Conservation (phyloP, 2,888 invertebrate genomes). For the Heliconius erato region DNA sequence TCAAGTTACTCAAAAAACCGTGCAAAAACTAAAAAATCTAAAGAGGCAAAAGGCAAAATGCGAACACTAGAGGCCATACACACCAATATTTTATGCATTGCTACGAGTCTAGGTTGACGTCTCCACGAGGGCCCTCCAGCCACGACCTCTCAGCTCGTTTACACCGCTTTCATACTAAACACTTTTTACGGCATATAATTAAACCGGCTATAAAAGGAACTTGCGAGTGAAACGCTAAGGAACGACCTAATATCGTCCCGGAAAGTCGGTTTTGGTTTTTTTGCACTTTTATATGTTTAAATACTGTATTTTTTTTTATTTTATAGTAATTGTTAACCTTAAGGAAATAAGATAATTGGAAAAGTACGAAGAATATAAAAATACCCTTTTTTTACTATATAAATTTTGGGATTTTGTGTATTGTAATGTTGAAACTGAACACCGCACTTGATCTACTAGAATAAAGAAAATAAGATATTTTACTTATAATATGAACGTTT, state of each 20-base stretch:
- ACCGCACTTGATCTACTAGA: not conserved
- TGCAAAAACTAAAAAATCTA: slow-evolving; percentile 14
- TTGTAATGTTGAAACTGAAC: too few species aligned
- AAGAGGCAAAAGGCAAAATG: slow-evolving; percentile 21
- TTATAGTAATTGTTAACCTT: too few species aligned
- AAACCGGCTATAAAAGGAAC: slow-evolving; percentile 45
- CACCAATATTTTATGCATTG: slow-evolving; percentile 47
- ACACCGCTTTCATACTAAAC: slow-evolving; percentile 56
- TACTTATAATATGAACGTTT: too few species aligned
- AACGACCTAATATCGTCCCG: slow-evolving; percentile 30
- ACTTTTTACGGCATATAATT: slow-evolving; percentile 54
- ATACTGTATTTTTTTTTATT: too few species aligned
- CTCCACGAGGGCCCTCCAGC: slow-evolving; percentile 55
- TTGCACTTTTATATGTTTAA: not conserved
- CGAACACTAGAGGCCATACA: slow-evolving; percentile 22
- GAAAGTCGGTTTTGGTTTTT: slow-evolving; percentile 1
- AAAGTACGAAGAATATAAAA: too few species aligned
- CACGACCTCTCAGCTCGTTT: slow-evolving; percentile 54
- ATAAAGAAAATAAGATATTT: not conserved
- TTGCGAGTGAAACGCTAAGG: slow-evolving; percentile 25
- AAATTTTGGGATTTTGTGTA: too few species aligned
- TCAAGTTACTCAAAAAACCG: not conserved
- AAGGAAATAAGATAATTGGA: too few species aligned
- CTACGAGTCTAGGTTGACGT: slow-evolving; percentile 54
- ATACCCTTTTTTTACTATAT: too few species aligned